Percentiles rank a stretch among this genome's conserved stretches.
These are phyloP conservation scores for Chromoteleia sp. DNA, from an alignment of 2,888 invertebrate genomes.

Conservation along the genomic window DNA sequence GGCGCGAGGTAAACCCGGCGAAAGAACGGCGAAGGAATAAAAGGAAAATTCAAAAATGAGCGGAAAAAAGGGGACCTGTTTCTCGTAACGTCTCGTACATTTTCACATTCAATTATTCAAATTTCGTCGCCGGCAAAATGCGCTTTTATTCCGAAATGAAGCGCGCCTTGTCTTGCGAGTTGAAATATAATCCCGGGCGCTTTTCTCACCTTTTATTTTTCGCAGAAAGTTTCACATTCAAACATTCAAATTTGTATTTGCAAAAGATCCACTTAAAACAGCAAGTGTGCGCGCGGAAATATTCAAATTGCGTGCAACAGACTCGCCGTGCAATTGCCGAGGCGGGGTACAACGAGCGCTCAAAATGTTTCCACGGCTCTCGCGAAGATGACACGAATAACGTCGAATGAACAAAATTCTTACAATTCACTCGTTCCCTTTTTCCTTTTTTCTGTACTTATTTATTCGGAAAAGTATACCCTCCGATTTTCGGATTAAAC, in stretches of 20 bases:
- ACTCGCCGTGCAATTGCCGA: constrained; percentile 30
- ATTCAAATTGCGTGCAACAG: constrained; percentile 66
- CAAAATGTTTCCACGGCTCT: constrained; percentile 6
- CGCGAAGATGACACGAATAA: constrained; percentile 10
- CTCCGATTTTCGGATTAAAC: no score
- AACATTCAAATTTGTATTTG: constrained; percentile 65
- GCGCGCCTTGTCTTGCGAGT: constrained; percentile 53
- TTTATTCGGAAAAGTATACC: no score
- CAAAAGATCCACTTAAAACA: constrained; percentile 62
- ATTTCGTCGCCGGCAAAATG: constrained; percentile 63
- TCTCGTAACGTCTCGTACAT: constrained; percentile 50
- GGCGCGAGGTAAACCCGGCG: neutral
- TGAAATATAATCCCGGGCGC: constrained; percentile 61
- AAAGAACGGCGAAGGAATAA: constrained; percentile 8
- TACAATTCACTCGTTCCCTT: constrained; percentile 2
- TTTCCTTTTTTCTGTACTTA: neutral
- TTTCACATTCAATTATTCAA: constrained; percentile 70
- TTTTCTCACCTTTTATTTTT: constrained; percentile 63
- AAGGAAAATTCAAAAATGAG: neutral
- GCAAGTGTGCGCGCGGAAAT: constrained; percentile 48
- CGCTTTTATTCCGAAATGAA: constrained; percentile 63
- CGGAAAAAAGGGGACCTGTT: constrained; percentile 32
- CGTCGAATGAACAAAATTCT: constrained; percentile 3
- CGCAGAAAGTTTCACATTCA: constrained; percentile 50
- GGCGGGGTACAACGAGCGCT: constrained; percentile 2